Evolutionary conservation across 2,888 invertebrate species (phyloP).

Genomic region (Colletes collaris): DNA sequence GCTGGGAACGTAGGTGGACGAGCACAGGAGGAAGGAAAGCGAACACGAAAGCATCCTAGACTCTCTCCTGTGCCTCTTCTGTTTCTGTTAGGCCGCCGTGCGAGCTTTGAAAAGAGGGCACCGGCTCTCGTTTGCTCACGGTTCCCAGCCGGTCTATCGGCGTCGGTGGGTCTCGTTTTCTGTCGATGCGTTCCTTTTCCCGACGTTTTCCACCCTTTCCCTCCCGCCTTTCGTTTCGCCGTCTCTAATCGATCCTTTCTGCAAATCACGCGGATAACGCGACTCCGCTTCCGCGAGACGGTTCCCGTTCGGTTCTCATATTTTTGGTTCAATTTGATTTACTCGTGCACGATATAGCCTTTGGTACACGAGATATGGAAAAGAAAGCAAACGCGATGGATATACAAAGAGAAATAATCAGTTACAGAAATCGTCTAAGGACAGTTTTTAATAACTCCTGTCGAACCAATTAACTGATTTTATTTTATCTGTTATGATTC

Average conservation of each 20-base stretch:
- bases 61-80: conserved; percentile 51
- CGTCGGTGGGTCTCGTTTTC: conserved; percentile 34
- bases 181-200: background rate
- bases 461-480: too few species aligned
- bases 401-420: too few species aligned
- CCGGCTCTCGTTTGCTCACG: conserved; percentile 32
- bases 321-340: too few species aligned
- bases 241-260: background rate
- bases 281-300: conserved; percentile 7
- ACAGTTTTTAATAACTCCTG: too few species aligned
- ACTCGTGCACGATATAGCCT: too few species aligned
- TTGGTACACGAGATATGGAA: too few species aligned
- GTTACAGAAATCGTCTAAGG: too few species aligned
- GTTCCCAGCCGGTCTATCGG: conserved; percentile 42
- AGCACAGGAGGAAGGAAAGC: conserved; percentile 40
- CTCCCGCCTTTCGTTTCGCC: background rate
- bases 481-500: too few species aligned
- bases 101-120: conserved; percentile 59
- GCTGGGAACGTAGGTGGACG: conserved; percentile 17
- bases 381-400: too few species aligned
- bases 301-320: too few species aligned
- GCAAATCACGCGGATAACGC: conserved; percentile 34
- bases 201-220: background rate
- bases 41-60: background rate
- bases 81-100: conserved; percentile 66